phyloP scores from a whole-genome alignment of 2,888 invertebrate genomes.

The Diplolepis rosae region DNA sequence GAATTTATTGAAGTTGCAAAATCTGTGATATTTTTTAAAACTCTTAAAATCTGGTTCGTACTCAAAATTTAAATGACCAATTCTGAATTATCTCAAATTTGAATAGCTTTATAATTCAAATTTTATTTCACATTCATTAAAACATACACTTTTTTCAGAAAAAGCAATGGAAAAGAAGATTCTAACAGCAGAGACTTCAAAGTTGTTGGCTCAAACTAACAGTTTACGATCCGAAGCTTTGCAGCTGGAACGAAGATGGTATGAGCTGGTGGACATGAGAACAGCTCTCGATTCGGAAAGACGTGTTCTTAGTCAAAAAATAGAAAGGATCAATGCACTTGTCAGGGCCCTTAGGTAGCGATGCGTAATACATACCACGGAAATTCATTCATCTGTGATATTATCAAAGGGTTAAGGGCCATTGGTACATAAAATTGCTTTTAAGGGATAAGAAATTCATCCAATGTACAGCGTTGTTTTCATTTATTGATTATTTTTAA shows the following conservation, averaged over 20 bases:
- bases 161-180: constrained; percentile 64
- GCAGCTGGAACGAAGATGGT: constrained; percentile 64
- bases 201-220: constrained; percentile 62
- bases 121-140: too few relatives aligned
- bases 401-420: constrained; percentile 71
- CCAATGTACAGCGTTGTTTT: constrained; percentile 53
- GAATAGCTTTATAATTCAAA: too few relatives aligned
- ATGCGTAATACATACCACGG: constrained; percentile 69
- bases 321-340: constrained; percentile 66
- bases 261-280: constrained; percentile 62
- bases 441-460: constrained; percentile 45
- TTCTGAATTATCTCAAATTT: too few relatives aligned
- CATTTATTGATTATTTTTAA: not conserved
- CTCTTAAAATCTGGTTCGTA: too few relatives aligned
- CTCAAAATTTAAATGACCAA: too few relatives aligned
- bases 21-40: not conserved
- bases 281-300: constrained; percentile 65
- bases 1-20: not conserved
- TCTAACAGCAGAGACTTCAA: constrained; percentile 63
- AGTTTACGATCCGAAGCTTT: constrained; percentile 64
- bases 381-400: constrained; percentile 73
- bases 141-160: constrained; percentile 60
- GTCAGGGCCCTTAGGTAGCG: constrained; percentile 69
- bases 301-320: constrained; percentile 64
- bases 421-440: constrained; percentile 56